Evolutionary conservation across 2,113 vertebrate genomes (phyloP).

Genomic region (Poicephalus gulielmi): DNA sequence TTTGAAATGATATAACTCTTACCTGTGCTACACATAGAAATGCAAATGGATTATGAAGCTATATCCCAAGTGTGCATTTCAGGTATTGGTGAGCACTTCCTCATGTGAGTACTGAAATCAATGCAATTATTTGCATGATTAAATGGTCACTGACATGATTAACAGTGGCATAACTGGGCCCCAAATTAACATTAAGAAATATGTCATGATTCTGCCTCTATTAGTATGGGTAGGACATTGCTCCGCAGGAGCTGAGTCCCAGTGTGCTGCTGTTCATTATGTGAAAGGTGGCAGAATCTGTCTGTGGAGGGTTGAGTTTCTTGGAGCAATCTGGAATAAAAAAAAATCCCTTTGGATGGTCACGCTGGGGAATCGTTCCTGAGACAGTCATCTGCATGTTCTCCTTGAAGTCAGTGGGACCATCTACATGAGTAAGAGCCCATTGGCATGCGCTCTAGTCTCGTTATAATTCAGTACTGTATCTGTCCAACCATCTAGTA

Average conservation of each 20-base stretch:
- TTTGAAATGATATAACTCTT: conserved; percentile 40
- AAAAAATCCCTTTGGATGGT: not conserved
- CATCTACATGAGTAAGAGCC: not conserved
- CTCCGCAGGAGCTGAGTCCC: not conserved
- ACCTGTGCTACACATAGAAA: conserved; percentile 23
- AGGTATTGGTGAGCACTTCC: conserved; percentile 48
- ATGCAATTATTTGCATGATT: conserved; percentile 60
- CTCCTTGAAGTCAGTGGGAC: not conserved
- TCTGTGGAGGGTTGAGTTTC: not conserved
- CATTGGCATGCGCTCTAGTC: not conserved
- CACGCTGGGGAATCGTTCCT: not conserved
- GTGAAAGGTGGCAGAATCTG: not conserved
- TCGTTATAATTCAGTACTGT: not conserved
- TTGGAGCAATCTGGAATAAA: not conserved
- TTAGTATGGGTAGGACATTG: conserved; percentile 21
- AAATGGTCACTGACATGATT: conserved; percentile 60
- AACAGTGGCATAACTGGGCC: conserved; percentile 47
- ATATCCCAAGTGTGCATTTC: conserved; percentile 33
- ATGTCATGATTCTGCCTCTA: conserved; percentile 12
- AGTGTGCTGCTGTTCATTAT: not conserved
- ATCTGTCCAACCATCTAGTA: not conserved
- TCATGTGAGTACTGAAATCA: conserved; percentile 53
- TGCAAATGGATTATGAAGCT: conserved; percentile 51
- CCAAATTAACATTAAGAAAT: conserved; percentile 51
- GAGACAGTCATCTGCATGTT: not conserved